phyloP scores from a whole-genome alignment of 1,140 invertebrate species.

The Alviniconcha marisindica region DNA sequence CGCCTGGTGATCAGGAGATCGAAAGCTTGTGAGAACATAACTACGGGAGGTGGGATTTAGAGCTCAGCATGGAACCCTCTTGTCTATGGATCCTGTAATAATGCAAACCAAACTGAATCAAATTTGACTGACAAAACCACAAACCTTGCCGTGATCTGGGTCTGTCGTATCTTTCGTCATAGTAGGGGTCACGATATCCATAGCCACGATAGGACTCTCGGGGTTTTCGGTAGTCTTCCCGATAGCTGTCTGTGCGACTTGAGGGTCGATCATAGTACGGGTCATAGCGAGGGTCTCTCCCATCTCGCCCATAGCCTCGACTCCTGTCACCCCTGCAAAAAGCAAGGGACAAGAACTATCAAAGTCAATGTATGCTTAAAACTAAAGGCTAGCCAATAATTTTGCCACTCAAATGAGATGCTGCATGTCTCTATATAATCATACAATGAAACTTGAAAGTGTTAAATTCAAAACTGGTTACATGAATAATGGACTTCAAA shows the following conservation, averaged over 20 bases:
- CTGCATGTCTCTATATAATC: too few relatives aligned
- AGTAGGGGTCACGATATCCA: constrained; percentile 46
- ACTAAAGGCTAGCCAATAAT: too few relatives aligned
- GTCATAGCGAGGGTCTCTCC: constrained; percentile 45
- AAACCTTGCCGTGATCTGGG: constrained; percentile 67
- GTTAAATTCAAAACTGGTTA: too few relatives aligned
- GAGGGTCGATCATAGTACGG: constrained; percentile 57
- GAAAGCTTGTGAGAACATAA: too few relatives aligned
- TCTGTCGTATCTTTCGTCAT: constrained; percentile 67
- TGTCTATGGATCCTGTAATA: too few relatives aligned
- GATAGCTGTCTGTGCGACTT: constrained; percentile 47
- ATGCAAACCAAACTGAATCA: too few relatives aligned
- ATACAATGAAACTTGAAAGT: too few relatives aligned
- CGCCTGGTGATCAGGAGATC: too few relatives aligned
- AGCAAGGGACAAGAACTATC: neutral
- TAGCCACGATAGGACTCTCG: constrained; percentile 28
- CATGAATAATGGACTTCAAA: too few relatives aligned
- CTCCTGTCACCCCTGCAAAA: constrained; percentile 42
- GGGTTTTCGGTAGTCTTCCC: constrained; percentile 32
- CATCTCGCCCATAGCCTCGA: constrained; percentile 41
- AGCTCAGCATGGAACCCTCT: too few relatives aligned
- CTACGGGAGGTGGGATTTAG: too few relatives aligned
- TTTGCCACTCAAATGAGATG: too few relatives aligned
- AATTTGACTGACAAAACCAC: neutral
- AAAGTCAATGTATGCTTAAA: neutral